Percentiles rank a stretch among this genome's conserved stretches.
These are phyloP conservation scores for Gerris buenoi DNA, from an alignment of 1,140 invertebrate genomes.

Conservation along the genomic window DNA sequence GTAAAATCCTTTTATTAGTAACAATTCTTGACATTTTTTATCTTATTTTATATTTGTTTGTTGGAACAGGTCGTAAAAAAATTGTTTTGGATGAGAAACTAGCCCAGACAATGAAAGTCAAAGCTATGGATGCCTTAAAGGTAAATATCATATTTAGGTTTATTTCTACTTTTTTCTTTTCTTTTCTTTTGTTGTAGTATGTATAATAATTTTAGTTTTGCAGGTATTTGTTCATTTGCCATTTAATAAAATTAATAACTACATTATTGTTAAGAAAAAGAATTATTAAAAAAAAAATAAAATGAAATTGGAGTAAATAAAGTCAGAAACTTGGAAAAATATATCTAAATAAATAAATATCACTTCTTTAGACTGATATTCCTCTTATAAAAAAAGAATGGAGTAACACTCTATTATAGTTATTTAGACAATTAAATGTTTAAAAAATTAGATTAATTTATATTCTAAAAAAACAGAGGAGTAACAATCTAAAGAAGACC, in stretches of 20 bases:
- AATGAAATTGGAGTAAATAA: neutral
- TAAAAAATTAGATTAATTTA: too few species aligned
- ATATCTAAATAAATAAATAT: too few species aligned
- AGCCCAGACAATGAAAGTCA: slow-evolving; percentile 26
- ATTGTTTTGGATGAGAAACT: slow-evolving; percentile 32
- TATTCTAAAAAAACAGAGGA: neutral
- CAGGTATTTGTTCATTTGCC: neutral
- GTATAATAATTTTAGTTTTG: neutral
- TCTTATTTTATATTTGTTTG: too few species aligned
- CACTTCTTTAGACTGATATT: too few species aligned
- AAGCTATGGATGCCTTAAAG: slow-evolving; percentile 36
- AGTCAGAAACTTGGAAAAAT: neutral
- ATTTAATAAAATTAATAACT: neutral
- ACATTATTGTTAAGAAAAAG: neutral
- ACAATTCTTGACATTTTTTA: too few species aligned
- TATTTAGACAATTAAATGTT: too few species aligned
- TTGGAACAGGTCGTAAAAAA: slow-evolving; percentile 31
- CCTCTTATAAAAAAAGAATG: too few species aligned
- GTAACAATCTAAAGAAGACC: too few species aligned
- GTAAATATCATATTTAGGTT: too few species aligned
- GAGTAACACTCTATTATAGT: too few species aligned
- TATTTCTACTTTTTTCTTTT: too few species aligned
- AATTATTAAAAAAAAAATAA: neutral
- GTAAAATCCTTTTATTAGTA: too few species aligned
- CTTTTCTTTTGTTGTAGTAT: slow-evolving; percentile 6